Conservation (phyloP, 2,113 vertebrate genomes). For the Aythya baeri region DNA sequence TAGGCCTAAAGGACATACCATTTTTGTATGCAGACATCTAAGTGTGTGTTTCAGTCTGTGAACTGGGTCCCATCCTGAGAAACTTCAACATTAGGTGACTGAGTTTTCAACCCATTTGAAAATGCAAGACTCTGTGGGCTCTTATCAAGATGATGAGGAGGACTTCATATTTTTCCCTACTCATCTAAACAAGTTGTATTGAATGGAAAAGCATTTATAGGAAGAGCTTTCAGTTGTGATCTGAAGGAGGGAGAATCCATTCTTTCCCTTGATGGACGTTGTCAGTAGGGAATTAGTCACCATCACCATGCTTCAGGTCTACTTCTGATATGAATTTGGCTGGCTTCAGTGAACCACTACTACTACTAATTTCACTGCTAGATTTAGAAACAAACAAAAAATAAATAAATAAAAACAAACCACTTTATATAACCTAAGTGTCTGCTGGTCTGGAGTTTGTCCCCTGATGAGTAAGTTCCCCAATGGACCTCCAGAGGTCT, state of each 20-base stretch:
- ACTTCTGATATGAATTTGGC: neutral
- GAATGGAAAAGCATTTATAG: neutral
- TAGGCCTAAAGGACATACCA: neutral
- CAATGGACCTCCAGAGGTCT: neutral
- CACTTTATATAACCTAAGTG: neutral
- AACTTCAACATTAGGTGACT: neutral
- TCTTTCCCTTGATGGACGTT: neutral
- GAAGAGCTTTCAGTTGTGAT: neutral
- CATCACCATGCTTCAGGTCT: neutral
- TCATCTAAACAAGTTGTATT: neutral
- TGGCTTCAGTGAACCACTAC: neutral
- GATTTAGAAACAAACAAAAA: too few species aligned
- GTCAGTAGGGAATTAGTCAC: neutral
- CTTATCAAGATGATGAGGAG: neutral
- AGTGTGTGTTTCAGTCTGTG: neutral
- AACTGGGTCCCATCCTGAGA: neutral
- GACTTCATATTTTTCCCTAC: neutral
- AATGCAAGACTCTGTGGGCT: neutral
- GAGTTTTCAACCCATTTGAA: accelerated
- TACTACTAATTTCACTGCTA: too few species aligned
- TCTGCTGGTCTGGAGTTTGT: neutral
- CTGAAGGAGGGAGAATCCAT: neutral
- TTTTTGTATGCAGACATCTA: neutral
- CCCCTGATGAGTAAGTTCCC: neutral
- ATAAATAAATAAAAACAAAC: too few species aligned